Base-by-base conservation (phyloP, 2,888 invertebrate species). In the Ditula angustiorana region DNA sequence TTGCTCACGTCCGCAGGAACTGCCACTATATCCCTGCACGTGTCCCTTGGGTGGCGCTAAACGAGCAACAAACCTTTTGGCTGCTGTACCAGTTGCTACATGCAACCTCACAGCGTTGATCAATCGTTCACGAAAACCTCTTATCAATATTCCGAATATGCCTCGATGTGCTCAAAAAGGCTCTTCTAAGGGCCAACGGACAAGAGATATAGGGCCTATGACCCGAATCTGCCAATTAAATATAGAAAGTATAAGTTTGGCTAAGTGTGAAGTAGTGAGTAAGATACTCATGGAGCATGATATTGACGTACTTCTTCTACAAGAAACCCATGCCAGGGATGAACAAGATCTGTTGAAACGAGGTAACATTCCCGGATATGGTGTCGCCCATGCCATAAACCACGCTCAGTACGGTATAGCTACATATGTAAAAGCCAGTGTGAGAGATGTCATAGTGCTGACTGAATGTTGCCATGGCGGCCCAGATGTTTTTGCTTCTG, bases 221-320 rank as follows among this genome's bases (percentile, higher is more conserved):
- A 23, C 37, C 13, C 23, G 24, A 8, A 13, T 55, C 24, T 55
- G 53, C 23, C 35, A 55, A 35, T 11, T 24, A 16, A 55, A 55
- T 10, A 24, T 37, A 8, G 55, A 55, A 37, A 37, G 55, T 19
- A 37, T 55, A 23, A 55, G 55, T 37, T 2, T 13, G n/a, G 35
- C 55, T n/a, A 55, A 55, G 23, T 37, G 55, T 28, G 56, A 56
- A 23, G 24, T 41, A 5, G 7, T 56, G 7, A 10, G 13, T 10
- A 56, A 13, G 24, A 2, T 56, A 1, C 16, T 56, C 3, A 44
- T n/a, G 74, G 74, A 24, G 7, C 10, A 46, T 46, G 0, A 21
- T 23, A 41, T 52, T 16, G 52, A 52, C 16, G 19, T 52, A 28
- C 52, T 33, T 7, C 21, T 21, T 33, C 21, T 53, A 0, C 53